Percentiles rank a stretch among this genome's conserved stretches.
Evolutionary conservation across 2,113 vertebrate species (phyloP).

Genomic region (Gavialis gangeticus): DNA sequence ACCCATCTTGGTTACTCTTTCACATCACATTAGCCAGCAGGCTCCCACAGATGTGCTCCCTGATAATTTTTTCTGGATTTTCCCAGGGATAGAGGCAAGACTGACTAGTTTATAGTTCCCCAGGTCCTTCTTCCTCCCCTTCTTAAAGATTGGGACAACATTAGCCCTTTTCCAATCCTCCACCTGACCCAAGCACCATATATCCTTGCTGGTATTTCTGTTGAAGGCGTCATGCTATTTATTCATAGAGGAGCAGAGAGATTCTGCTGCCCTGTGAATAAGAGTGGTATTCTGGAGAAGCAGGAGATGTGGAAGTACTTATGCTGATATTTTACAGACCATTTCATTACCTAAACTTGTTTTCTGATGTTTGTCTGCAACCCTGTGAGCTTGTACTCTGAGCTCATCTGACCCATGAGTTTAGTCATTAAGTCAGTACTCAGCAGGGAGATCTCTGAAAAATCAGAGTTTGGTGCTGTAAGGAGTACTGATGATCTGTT

Average conservation of each 20-base stretch:
- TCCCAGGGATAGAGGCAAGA: too few relatives aligned
- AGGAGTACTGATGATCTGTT: not conserved
- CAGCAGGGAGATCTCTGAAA: not conserved
- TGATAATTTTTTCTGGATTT: too few relatives aligned
- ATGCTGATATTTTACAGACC: not conserved
- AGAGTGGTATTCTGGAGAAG: not conserved
- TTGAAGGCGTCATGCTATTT: not conserved
- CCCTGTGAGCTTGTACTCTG: accelerated
- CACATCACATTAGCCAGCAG: too few relatives aligned
- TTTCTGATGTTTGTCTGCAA: not conserved
- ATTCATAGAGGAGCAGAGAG: not conserved
- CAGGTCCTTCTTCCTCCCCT: too few relatives aligned
- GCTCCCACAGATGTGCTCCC: too few relatives aligned
- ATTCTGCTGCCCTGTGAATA: not conserved
- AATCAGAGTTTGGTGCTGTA: accelerated
- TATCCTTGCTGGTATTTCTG: not conserved
- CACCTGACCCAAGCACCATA: too few relatives aligned
- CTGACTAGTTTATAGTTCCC: too few relatives aligned
- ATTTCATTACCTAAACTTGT: not conserved
- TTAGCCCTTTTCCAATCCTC: too few relatives aligned
- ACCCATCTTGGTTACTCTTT: too few relatives aligned
- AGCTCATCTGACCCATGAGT: not conserved
- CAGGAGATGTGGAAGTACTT: not conserved
- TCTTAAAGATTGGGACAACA: too few relatives aligned
- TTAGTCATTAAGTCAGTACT: not conserved